Percentiles rank a stretch among this genome's conserved stretches.
Evolutionary conservation across 2,888 invertebrate species (phyloP).

Genomic region (Aelia acuminata): DNA sequence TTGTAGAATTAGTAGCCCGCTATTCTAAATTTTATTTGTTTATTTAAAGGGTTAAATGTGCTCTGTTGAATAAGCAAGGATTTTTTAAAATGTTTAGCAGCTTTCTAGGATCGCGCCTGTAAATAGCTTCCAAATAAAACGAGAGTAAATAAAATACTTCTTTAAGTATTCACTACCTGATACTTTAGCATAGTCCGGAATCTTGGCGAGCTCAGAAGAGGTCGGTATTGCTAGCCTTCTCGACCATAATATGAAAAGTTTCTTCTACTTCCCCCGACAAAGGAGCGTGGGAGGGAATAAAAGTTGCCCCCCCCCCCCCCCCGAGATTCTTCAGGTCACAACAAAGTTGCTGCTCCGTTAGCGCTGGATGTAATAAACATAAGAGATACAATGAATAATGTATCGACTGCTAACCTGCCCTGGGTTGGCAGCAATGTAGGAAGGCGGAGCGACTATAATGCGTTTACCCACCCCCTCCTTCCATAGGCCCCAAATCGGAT

Average conservation of each 20-base stretch:
- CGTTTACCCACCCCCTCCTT: neutral
- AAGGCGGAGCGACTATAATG: conserved; percentile 6
- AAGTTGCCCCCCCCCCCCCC: neutral
- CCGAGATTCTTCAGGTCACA: conserved; percentile 31
- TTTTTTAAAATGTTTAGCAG: neutral
- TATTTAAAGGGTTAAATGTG: too few species aligned
- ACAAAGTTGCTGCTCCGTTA: conserved; percentile 33
- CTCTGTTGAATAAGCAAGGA: neutral
- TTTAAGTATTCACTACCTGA: conserved; percentile 3
- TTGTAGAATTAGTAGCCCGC: too few species aligned
- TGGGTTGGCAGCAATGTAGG: conserved; percentile 32
- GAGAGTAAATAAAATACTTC: neutral
- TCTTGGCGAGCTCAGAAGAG: neutral
- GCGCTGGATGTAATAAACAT: conserved; percentile 52
- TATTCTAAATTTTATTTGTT: too few species aligned
- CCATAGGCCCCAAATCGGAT: conserved; percentile 38
- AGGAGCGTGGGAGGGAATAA: neutral
- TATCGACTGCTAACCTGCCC: conserved; percentile 19
- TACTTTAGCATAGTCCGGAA: neutral
- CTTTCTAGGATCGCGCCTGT: neutral
- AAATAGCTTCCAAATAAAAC: neutral
- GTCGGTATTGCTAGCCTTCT: neutral
- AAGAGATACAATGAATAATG: conserved; percentile 58
- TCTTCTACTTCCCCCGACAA: neutral
- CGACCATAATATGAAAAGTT: conserved; percentile 41